These are phyloP conservation scores for Heliconius congener DNA, from an alignment of 1,140 invertebrate genomes.

Conservation along the genomic window DNA sequence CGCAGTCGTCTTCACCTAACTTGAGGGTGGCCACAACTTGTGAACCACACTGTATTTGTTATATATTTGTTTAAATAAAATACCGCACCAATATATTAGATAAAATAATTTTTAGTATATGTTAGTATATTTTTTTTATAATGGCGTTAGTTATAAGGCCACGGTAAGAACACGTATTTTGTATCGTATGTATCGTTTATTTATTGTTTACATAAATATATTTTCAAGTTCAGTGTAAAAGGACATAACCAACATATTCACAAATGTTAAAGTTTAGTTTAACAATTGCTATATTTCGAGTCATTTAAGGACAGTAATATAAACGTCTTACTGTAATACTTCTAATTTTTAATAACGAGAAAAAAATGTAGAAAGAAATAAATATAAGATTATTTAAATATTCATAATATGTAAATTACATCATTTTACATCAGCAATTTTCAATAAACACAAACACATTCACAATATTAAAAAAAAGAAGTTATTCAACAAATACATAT, in stretches of 20 bases:
- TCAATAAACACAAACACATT: neutral
- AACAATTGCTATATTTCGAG: neutral
- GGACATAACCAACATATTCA: neutral
- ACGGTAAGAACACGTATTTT: neutral
- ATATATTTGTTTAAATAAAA: neutral
- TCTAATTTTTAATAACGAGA: too few species aligned
- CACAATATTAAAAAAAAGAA: neutral
- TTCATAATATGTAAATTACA: neutral
- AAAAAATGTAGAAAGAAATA: too few species aligned
- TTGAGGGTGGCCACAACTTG: too few species aligned
- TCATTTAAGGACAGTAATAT: too few species aligned
- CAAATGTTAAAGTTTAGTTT: neutral
- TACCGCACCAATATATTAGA: slow-evolving; percentile 1
- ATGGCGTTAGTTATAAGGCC: neutral
- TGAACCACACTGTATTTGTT: neutral
- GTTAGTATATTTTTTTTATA: neutral
- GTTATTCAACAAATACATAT: slow-evolving; percentile 8
- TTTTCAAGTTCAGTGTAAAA: neutral
- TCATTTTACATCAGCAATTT: neutral
- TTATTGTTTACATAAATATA: too few species aligned
- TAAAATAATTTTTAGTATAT: neutral
- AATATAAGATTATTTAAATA: too few species aligned
- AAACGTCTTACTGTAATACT: too few species aligned
- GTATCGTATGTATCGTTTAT: neutral
- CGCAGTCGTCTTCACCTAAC: too few species aligned